Percentiles rank a stretch among this genome's conserved stretches.
These are phyloP conservation scores for Hypomesus transpacificus DNA, from an alignment of 2,113 vertebrate species.

Conservation along the genomic window DNA sequence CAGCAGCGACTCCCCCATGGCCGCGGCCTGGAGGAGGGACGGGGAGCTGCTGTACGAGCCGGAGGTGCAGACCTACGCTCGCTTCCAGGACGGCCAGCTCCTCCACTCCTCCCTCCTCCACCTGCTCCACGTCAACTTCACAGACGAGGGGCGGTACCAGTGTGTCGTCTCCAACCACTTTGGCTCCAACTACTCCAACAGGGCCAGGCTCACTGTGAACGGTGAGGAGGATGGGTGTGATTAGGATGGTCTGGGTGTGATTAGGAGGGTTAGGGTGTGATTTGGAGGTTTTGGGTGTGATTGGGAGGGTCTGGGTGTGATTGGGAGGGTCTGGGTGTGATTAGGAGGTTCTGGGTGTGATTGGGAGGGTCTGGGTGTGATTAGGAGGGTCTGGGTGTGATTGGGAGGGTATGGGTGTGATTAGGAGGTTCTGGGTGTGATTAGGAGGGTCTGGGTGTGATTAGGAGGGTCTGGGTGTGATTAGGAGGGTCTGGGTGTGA, in stretches of 20 bases:
- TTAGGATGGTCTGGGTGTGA: neutral
- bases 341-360: neutral
- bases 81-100: constrained; percentile 76
- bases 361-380: neutral
- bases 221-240: constrained; percentile 68
- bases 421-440: too few species aligned
- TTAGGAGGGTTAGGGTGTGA: neutral
- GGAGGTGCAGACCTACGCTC: constrained; percentile 90
- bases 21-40: constrained; percentile 94
- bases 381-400: neutral
- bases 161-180: constrained; percentile 99
- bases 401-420: neutral
- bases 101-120: constrained; percentile 90
- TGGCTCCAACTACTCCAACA: constrained; percentile 91
- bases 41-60: constrained; percentile 87
- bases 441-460: neutral
- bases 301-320: neutral
- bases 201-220: constrained; percentile 94
- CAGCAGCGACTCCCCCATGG: constrained; percentile 96
- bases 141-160: constrained; percentile 91
- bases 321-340: neutral
- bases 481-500: neutral
- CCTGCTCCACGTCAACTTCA: constrained; percentile 84
- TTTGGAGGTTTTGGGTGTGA: neutral
- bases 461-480: neutral